phyloP scores from a whole-genome alignment of 1,140 invertebrate genomes.

The Battus philenor region DNA sequence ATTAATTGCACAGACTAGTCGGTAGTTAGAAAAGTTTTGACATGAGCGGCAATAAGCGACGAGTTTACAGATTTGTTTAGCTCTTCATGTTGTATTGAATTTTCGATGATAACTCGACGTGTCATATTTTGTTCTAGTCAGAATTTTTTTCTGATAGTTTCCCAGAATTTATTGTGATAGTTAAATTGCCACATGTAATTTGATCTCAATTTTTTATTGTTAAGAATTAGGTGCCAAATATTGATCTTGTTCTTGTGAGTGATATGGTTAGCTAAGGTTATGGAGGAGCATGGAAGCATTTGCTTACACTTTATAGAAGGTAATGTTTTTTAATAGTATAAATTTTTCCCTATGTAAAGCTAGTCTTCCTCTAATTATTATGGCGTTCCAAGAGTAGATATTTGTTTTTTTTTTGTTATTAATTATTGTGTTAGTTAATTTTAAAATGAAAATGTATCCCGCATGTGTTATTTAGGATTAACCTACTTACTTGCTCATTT shows the following conservation, averaged over 20 bases:
- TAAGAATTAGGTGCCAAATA: slow-evolving; percentile 20
- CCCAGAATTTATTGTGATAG: slow-evolving; percentile 14
- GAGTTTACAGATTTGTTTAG: no score
- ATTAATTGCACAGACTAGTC: no score
- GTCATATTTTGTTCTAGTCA: slow-evolving; percentile 12
- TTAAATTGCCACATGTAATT: slow-evolving; percentile 5
- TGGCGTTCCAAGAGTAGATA: background rate
- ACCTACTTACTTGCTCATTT: slow-evolving; percentile 10
- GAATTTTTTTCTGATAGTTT: background rate
- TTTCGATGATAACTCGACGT: background rate
- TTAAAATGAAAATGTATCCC: slow-evolving; percentile 1
- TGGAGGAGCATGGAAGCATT: slow-evolving; percentile 4
- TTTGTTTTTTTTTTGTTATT: slow-evolving; percentile 1
- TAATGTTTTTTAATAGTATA: background rate
- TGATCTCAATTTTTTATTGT: slow-evolving; percentile 21
- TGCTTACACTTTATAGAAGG: background rate
- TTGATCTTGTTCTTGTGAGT: slow-evolving; percentile 16
- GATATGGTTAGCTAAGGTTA: slow-evolving; percentile 10
- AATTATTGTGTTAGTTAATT: slow-evolving; percentile 6
- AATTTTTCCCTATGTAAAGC: slow-evolving; percentile 8
- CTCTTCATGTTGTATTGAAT: background rate
- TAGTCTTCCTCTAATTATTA: slow-evolving; percentile 8
- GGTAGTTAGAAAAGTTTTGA: no score
- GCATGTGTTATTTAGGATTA: background rate
- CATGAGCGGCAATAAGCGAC: no score